Evolutionary conservation across 2,113 vertebrate species (phyloP).

Genomic region (Colaptes auratus): DNA sequence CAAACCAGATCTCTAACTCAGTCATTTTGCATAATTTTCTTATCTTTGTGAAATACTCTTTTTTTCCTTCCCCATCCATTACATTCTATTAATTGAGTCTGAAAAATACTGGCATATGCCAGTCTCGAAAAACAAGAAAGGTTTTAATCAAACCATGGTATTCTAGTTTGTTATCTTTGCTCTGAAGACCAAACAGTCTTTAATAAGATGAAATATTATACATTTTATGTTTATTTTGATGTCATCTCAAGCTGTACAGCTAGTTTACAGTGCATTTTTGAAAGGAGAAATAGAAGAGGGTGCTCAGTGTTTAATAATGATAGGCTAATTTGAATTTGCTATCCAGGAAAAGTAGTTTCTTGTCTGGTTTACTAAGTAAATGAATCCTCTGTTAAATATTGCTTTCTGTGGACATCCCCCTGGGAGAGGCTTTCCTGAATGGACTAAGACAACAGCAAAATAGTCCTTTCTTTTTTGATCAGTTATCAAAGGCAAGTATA

Average conservation of each 20-base stretch:
- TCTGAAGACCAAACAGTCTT: neutral
- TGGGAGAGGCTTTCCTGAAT: neutral
- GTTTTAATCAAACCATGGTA: neutral
- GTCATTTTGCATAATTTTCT: neutral
- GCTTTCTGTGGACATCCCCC: fast-evolving
- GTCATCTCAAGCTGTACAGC: neutral
- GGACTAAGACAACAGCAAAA: neutral
- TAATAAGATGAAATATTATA: neutral
- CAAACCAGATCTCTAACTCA: neutral
- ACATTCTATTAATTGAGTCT: neutral
- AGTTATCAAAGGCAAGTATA: neutral
- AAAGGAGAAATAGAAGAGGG: neutral
- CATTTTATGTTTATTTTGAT: neutral
- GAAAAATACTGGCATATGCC: neutral
- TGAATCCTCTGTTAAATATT: neutral
- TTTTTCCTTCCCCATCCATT: neutral
- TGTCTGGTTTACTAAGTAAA: neutral
- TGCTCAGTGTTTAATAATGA: neutral
- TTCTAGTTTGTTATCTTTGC: neutral
- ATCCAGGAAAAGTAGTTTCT: neutral
- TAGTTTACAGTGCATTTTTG: neutral
- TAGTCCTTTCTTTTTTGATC: neutral
- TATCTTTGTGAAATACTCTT: neutral
- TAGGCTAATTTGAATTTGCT: neutral
- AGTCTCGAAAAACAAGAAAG: neutral